Evolutionary conservation across 2,113 vertebrate genomes (phyloP), one percentile per base, ranked within the genome.

Genomic region (Catharus fuscescens): DNA sequence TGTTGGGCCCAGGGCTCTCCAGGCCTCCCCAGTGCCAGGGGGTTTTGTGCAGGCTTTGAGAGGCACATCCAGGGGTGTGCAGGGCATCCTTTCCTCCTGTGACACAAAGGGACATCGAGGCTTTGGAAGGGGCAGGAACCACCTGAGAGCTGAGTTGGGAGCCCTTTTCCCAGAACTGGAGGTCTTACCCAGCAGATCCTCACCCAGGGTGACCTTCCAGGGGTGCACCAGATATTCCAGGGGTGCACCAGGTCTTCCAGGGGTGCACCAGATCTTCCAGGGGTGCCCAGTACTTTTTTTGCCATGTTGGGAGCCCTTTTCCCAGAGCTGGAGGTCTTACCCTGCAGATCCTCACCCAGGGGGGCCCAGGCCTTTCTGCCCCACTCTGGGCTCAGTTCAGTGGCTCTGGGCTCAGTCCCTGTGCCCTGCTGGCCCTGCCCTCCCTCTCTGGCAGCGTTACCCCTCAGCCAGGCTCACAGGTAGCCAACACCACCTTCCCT

Each of bases 81-180:
- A 17, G 34, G 13, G 36, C 7, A 5, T 50, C 47, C 61, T 70
- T 53, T 64, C 57, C 29, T 47, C 17, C 54, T 24, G 1, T 12
- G 59, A 17, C 38, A 32, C 1, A 2, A n/a, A 59, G 54, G 53
- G 38, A 74, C 25, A 24, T 18, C 4, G 8, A 23, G 69, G 38
- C 12, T 73, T 62, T 34, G 50, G 32, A 79, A 76, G 40, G 18
- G 26, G 10, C 14, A 52, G 78, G 40, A 83, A 8, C n/a, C 25
- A 42, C 26, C 14, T n/a, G 11, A 36, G 71, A 79, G 31, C 17
- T 0, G 0, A 12, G 8, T 1, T 56, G 19, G 36, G 48, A 59
- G 12, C 8, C 17, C n/a, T 56, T 59, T 45, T 7, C 29, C 21
- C 10, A 8, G 9, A 54, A 29, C 18, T 32, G 36, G 23, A 26